Conservation (phyloP, 2,113 vertebrate species). For the Tyrannus savana region DNA sequence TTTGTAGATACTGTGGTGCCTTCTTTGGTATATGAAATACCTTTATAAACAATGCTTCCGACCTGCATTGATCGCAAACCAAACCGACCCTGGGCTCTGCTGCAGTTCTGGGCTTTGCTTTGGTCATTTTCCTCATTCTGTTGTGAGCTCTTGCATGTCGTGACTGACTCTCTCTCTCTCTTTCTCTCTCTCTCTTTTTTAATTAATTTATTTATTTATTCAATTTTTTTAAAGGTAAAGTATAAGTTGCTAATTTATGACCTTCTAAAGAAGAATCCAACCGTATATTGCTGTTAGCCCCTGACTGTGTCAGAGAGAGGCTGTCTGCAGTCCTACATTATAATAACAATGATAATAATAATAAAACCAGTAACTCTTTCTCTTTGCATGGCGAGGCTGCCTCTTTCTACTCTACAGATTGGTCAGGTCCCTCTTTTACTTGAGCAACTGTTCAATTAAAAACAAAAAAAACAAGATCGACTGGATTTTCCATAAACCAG, state of each 20-base stretch:
- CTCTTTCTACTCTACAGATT: not conserved
- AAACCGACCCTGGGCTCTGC: constrained; percentile 45
- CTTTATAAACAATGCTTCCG: constrained; percentile 54
- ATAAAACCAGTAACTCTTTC: constrained; percentile 16
- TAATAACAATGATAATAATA: not conserved
- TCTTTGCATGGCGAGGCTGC: constrained; percentile 58
- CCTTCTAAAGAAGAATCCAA: constrained; percentile 17
- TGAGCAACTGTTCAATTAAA: not conserved
- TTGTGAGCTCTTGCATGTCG: constrained; percentile 32
- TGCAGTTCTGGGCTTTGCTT: constrained; percentile 47
- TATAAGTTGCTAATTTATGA: constrained; percentile 57
- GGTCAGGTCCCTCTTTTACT: constrained; percentile 1
- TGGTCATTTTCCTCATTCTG: constrained; percentile 7
- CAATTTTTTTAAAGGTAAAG: constrained; percentile 30
- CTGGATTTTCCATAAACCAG: not conserved
- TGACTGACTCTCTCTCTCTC: not conserved
- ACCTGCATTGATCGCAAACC: constrained; percentile 54
- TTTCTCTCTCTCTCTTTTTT: not conserved
- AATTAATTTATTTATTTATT: constrained; percentile 49
- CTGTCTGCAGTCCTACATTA: not conserved
- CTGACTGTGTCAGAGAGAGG: constrained; percentile 41
- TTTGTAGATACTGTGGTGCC: constrained; percentile 56
- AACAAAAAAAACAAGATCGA: not conserved
- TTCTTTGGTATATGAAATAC: constrained; percentile 59
- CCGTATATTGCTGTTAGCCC: constrained; percentile 21